Conservation (phyloP, 2,888 invertebrate genomes). For the Drosophila anceps region DNA sequence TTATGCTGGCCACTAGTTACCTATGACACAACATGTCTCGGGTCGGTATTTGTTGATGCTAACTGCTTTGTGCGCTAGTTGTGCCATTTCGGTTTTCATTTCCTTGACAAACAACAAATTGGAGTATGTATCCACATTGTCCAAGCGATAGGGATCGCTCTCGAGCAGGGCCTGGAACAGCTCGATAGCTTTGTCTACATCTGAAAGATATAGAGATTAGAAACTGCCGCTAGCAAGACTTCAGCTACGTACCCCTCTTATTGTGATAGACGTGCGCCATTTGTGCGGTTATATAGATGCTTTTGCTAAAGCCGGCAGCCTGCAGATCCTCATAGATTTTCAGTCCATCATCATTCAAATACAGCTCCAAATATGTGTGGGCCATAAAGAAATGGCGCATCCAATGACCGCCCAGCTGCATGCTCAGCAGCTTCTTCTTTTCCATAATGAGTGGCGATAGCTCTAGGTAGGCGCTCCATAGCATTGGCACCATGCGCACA, state of each 20-base stretch:
- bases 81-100: constrained; percentile 95
- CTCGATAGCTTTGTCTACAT: constrained; percentile 94
- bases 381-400: constrained; percentile 96
- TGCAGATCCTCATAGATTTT: constrained; percentile 92
- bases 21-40: constrained; percentile 99
- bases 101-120: constrained; percentile 98
- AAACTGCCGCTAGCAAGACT: not conserved
- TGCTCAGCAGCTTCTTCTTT: constrained; percentile 89
- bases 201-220: constrained; percentile 85
- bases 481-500: constrained; percentile 91
- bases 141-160: constrained; percentile 96
- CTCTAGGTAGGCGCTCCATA: constrained; percentile 98
- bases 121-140: constrained; percentile 98
- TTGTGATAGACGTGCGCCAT: constrained; percentile 97
- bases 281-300: constrained; percentile 95
- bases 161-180: constrained; percentile 93
- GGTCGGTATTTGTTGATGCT: constrained; percentile 98
- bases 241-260: constrained; percentile 89
- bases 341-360: constrained; percentile 95
- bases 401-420: constrained; percentile 94
- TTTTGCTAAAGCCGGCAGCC: constrained; percentile 93
- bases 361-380: constrained; percentile 95
- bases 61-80: constrained; percentile 96
- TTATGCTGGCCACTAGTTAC: constrained; percentile 81
- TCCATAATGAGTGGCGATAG: constrained; percentile 93